Percentiles rank a stretch among this genome's conserved stretches.
Conservation (phyloP, 2,113 vertebrate genomes). For the Aspidoscelis tigris region DNA sequence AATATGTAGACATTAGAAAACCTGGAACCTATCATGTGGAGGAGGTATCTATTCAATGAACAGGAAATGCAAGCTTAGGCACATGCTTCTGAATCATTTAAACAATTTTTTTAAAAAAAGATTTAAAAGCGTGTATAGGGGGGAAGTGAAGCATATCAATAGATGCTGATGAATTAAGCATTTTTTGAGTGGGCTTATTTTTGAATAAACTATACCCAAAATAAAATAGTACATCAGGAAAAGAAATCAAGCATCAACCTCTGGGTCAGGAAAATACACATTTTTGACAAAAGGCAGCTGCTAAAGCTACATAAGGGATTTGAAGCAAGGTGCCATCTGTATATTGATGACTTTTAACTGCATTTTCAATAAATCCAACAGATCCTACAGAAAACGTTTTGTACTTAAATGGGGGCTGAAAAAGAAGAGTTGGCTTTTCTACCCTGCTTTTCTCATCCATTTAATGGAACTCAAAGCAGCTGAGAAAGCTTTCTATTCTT, state of each 20-base stretch:
- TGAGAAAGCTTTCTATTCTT: too few relatives aligned
- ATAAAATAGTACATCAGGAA: not conserved
- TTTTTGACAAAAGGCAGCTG: not conserved
- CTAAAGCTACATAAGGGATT: not conserved
- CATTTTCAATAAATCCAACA: too few relatives aligned
- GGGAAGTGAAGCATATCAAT: not conserved
- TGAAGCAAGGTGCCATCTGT: too few relatives aligned
- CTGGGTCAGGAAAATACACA: not conserved
- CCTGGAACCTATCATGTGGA: constrained; percentile 39
- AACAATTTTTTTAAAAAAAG: not conserved
- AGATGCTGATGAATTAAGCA: too few relatives aligned
- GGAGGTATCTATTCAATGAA: constrained; percentile 20
- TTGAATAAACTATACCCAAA: not conserved
- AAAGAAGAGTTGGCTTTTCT: too few relatives aligned
- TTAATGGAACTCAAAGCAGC: too few relatives aligned
- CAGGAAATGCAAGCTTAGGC: constrained; percentile 35
- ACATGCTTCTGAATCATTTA: constrained; percentile 30
- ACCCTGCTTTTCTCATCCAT: too few relatives aligned
- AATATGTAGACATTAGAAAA: constrained; percentile 49
- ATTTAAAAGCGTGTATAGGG: constrained; percentile 35
- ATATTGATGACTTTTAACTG: too few relatives aligned
- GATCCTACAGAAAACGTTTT: too few relatives aligned
- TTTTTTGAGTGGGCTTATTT: not conserved
- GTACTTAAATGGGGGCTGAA: too few relatives aligned
- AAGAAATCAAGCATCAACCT: not conserved